phyloP scores from a whole-genome alignment of 1,140 invertebrate genomes.

The Drosophila arizonae region DNA sequence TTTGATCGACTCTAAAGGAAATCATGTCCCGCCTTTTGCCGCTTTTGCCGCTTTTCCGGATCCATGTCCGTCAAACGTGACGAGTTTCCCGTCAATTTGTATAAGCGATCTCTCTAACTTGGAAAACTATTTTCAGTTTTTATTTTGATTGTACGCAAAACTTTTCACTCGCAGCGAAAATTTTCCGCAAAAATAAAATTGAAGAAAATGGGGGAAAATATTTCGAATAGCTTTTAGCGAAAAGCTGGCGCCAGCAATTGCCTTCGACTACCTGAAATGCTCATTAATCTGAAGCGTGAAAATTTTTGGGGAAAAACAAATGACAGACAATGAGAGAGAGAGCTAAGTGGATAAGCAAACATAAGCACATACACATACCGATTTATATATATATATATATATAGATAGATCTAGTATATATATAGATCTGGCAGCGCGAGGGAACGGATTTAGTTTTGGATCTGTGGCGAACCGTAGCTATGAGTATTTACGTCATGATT shows the following conservation, averaged over 20 bases:
- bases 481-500: slow-evolving; percentile 68
- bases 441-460: slow-evolving; percentile 15
- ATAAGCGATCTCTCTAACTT: background rate
- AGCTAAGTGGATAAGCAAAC: slow-evolving; percentile 11
- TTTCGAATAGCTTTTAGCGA: slow-evolving; percentile 75
- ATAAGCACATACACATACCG: background rate
- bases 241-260: slow-evolving; percentile 71
- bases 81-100: background rate
- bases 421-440: slow-evolving; percentile 26
- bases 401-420: slow-evolving; percentile 3
- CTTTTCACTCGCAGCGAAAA: slow-evolving; percentile 28
- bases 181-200: slow-evolving; percentile 50
- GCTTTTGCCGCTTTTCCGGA: background rate
- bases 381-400: background rate
- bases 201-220: slow-evolving; percentile 45
- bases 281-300: slow-evolving; percentile 73
- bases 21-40: background rate
- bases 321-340: slow-evolving; percentile 46
- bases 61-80: background rate
- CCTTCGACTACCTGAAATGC: slow-evolving; percentile 61
- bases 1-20: background rate
- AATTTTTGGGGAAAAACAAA: slow-evolving; percentile 55
- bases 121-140: background rate
- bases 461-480: slow-evolving; percentile 55
- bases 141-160: background rate